Evolutionary conservation across 2,797 vertebrate species (phyloP), one percentile per base, ranked within the genome.

Genomic region (Momotus momota): DNA sequence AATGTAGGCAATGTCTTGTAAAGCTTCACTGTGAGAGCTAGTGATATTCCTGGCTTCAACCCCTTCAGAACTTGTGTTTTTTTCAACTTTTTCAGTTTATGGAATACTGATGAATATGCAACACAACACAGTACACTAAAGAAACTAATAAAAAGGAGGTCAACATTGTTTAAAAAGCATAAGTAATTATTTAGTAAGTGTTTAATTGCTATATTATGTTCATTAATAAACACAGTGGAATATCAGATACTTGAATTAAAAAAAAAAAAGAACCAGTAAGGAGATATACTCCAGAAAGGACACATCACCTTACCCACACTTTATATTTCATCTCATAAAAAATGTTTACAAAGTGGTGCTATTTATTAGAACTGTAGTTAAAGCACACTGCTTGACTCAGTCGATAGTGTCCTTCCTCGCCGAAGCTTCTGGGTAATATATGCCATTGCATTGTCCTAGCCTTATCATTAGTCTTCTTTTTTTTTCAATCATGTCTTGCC

Each of bases 401-500:
- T 67, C 57, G 61, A 43, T n/a, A 62, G 7, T 5, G 12, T 72
- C n/a, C 23, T 81, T 74, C 49, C 31, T 79, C 26, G 26, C 23
- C 48, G 33, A 89, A 94, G 14, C 40, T 87, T 75, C 33, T 84
- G 66, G 55, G n/a, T 14, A 66, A 22, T 15, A 17, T 26, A 57
- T 54, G 13, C 8, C 20, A 45, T 45, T 75, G 18, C 52, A 27
- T 35, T 64, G 4, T 61, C 8, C 49, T 11, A 62, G 15, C 12
- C n/a, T 67, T 91, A 78, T 52, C 61, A 51, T 61, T 55, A 67
- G 27, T 43, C 19, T 72, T 70, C 8, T 35, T 35, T 1, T 29
- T 29, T 61, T 8, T 41, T 40, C 0, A 0, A 38, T 57, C 65
- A 27, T 0, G 0, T 67, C n/a, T 78, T 88, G 29, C 25, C 57